Evolutionary conservation across 2,113 vertebrate species (phyloP), one percentile per base, ranked within the genome.

Genomic region (Hiodon alosoides): DNA sequence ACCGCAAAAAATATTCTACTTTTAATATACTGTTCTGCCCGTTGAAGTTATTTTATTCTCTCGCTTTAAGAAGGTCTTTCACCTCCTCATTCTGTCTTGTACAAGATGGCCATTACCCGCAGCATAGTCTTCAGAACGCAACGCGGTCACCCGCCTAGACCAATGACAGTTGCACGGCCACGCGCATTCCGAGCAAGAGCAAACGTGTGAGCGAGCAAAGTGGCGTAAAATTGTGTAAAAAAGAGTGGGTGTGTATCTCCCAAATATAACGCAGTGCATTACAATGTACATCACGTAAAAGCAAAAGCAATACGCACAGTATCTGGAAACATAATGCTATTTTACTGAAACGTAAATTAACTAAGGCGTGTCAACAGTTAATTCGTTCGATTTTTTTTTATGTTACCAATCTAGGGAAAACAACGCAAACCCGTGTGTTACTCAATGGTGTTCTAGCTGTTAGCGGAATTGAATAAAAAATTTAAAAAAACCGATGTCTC

Each of bases 91-190:
- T 77, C 76, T 87, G 79, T 79, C 77, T 85, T 77, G 79, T 58
- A 78, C 84, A 87, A 87, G 84, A 87, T 89, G 85, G 84, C 84
- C 81, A 86, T 78, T 64, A 85, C 82, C 85, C 80, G 83, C 83
- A 66, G 82, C 82, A 61, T 55, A 62, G 47, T 17, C 48, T 65
- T n/a, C 10, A 16, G 51, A 31, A 13, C 50, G 50, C 16, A 46
- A 51, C 69, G 61, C 69, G 70, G 60, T 55, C 70, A 51, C 54
- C 61, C 67, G 74, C 62, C 10, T 7, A 51, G 53, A 13, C 13
- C 76, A 58, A 58, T 77, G 68, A 71, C 75, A 71, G 75, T 13
- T 50, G 47, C 68, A 31, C 75, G 60, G 16, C 7, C 31, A 70
- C 68, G 76, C 61, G 69, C 75, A 31, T 31, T 9, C 72, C 48